A percentile compares a stretch with the other conserved stretches of the same genome.
phyloP scores from a whole-genome alignment of 2,113 vertebrate genomes.

The Galbula dea region DNA sequence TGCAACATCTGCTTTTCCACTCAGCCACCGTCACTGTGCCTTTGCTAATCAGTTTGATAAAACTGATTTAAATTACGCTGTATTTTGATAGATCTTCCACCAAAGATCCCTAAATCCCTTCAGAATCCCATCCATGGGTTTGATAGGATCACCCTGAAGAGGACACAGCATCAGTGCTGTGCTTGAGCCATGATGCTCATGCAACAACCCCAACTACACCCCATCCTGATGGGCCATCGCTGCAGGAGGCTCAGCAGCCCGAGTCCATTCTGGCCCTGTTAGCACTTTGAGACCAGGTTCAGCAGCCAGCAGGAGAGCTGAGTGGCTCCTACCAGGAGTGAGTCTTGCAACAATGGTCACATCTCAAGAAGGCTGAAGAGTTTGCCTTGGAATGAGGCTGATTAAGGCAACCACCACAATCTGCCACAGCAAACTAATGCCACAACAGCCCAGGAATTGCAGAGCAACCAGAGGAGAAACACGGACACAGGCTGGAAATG shows the following conservation, averaged over 20 bases:
- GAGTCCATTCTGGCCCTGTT: background rate
- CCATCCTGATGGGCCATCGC: background rate
- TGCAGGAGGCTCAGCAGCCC: rapidly evolving
- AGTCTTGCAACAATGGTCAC: background rate
- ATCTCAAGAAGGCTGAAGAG: background rate
- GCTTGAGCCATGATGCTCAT: background rate
- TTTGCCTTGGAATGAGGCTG: background rate
- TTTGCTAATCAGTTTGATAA: conserved; percentile 15
- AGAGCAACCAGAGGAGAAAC: background rate
- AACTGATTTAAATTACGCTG: background rate
- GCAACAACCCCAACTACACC: background rate
- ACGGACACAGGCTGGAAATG: background rate
- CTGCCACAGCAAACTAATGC: background rate
- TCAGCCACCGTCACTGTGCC: background rate
- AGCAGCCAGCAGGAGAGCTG: background rate
- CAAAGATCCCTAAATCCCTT: background rate
- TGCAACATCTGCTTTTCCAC: background rate
- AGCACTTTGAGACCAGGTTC: rapidly evolving
- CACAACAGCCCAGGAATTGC: background rate
- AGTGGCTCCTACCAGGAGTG: rapidly evolving
- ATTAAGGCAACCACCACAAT: background rate
- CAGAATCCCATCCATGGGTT: rapidly evolving
- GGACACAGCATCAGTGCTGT: background rate
- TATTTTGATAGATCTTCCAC: conserved; percentile 27
- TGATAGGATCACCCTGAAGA: background rate